These are phyloP conservation scores for Pseudachorutes palmiensis DNA, from an alignment of 1,140 invertebrate genomes.

Conservation along the genomic window DNA sequence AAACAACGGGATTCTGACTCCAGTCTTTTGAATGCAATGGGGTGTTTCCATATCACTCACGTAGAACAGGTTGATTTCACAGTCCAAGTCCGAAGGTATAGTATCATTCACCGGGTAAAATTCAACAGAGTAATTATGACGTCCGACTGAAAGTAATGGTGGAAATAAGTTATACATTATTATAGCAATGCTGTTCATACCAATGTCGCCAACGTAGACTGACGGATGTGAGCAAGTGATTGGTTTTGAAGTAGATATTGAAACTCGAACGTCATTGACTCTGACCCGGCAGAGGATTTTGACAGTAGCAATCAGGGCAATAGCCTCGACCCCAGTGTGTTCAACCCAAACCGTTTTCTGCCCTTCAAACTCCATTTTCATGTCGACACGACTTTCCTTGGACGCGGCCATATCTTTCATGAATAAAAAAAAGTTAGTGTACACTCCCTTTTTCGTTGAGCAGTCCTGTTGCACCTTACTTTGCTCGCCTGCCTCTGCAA, in stretches of 20 bases:
- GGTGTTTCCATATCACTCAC: conserved; percentile 30
- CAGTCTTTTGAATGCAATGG: conserved; percentile 33
- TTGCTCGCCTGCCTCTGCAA: conserved; percentile 42
- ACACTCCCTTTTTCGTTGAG: neutral
- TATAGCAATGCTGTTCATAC: conserved; percentile 14
- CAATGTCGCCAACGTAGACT: conserved; percentile 34
- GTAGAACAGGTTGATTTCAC: conserved; percentile 34
- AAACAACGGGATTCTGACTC: conserved; percentile 34
- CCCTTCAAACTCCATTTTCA: conserved; percentile 38
- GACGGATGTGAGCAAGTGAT: conserved; percentile 32
- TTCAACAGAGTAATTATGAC: conserved; percentile 33
- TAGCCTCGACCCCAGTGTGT: conserved; percentile 27
- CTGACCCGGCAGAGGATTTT: conserved; percentile 31
- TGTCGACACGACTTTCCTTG: conserved; percentile 34
- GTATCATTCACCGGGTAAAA: conserved; percentile 31
- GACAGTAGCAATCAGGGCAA: conserved; percentile 30
- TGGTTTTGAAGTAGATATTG: conserved; percentile 29
- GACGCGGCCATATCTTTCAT: conserved; percentile 25
- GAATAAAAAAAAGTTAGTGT: neutral
- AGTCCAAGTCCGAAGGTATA: conserved; percentile 32
- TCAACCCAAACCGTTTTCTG: conserved; percentile 34
- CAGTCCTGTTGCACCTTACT: conserved; percentile 15
- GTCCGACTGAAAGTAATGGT: conserved; percentile 23
- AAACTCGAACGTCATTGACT: conserved; percentile 36
- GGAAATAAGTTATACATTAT: conserved; percentile 3